A percentile compares a stretch with the other conserved stretches of the same genome.
Conservation (phyloP, 1,140 invertebrate genomes). For the Sarcophaga bullata region DNA sequence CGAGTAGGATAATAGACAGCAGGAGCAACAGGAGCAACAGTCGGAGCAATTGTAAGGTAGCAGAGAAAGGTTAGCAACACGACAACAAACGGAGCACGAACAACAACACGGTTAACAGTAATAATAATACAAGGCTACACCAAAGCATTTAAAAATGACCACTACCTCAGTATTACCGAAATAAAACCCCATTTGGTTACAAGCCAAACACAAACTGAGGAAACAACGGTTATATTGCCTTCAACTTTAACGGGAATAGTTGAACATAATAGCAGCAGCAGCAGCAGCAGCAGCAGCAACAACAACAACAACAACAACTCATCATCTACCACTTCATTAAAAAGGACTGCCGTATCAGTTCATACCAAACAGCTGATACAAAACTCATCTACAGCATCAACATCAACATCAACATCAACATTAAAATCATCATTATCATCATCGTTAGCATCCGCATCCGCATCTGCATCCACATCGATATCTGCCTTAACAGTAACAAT, state of each 20-base stretch:
- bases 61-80: neutral
- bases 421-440: slow-evolving; percentile 47
- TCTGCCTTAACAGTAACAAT: neutral
- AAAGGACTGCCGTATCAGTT: slow-evolving; percentile 34
- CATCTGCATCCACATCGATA: slow-evolving; percentile 37
- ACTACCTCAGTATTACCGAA: no score
- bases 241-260: neutral
- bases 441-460: slow-evolving; percentile 41
- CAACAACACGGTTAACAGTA: neutral
- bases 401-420: slow-evolving; percentile 1
- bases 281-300: slow-evolving; percentile 25
- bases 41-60: slow-evolving; percentile 27
- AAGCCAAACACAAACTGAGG: slow-evolving; percentile 26
- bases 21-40: slow-evolving; percentile 48
- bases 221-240: neutral
- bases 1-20: no score
- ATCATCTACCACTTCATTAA: neutral
- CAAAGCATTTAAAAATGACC: slow-evolving; percentile 5
- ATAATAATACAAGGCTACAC: neutral
- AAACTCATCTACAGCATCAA: slow-evolving; percentile 22
- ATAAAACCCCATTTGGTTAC: slow-evolving; percentile 22
- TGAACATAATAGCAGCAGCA: neutral
- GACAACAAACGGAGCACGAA: no score
- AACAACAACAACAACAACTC: slow-evolving; percentile 37
- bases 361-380: neutral